Conservation (phyloP, 2,113 vertebrate genomes). For the Semnornis frantzii region DNA sequence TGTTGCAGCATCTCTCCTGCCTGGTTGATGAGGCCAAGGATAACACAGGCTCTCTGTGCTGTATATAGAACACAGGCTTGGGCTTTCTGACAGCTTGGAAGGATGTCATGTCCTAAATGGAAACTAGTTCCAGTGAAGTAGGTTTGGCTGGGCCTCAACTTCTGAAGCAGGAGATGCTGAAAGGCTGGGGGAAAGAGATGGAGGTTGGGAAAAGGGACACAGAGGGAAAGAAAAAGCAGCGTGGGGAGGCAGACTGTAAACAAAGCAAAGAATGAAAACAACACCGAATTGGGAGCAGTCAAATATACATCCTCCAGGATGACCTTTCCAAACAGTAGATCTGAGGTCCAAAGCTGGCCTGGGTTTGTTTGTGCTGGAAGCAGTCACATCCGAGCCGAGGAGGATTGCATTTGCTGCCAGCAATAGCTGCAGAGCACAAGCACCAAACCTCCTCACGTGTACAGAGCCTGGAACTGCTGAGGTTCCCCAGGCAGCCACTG, state of each 20-base stretch:
- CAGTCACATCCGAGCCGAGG: conserved; percentile 31
- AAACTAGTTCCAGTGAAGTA: background rate
- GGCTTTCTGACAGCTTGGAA: background rate
- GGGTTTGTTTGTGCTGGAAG: conserved; percentile 62
- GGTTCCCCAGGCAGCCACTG: background rate
- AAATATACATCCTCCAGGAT: conserved; percentile 45
- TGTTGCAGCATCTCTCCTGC: background rate
- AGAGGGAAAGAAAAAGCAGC: background rate
- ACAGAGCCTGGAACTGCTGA: background rate
- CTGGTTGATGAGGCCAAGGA: background rate
- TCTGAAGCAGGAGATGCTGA: background rate
- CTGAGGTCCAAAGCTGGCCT: background rate
- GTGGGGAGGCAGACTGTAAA: background rate
- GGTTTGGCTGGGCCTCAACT: background rate
- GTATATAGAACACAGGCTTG: background rate
- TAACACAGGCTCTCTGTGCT: background rate
- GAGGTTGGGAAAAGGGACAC: background rate
- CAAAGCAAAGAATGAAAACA: conserved; percentile 14
- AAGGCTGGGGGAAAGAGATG: background rate
- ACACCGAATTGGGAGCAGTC: background rate
- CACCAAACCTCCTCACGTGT: background rate
- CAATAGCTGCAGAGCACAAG: conserved; percentile 33
- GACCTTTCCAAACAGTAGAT: conserved; percentile 43
- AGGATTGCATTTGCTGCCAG: conserved; percentile 40
- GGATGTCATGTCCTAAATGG: background rate